Evolutionary conservation across 1,140 invertebrate species (phyloP).

Genomic region (Hyles euphorbiae): DNA sequence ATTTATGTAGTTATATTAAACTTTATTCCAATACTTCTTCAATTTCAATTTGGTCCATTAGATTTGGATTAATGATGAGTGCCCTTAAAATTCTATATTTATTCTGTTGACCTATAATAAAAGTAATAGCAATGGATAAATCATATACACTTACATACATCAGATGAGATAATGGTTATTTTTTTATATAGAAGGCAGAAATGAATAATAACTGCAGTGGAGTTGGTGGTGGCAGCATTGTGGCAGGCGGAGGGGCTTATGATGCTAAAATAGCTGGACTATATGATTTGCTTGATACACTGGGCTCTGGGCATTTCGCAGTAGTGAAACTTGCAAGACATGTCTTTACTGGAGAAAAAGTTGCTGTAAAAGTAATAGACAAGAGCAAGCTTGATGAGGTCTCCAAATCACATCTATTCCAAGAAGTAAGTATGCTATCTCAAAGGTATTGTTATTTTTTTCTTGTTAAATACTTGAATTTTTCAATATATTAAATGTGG

Average conservation of each 20-base stretch:
- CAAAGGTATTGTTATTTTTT: too few species aligned
- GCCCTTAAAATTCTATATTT: too few species aligned
- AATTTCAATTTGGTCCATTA: too few species aligned
- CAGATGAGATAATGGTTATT: neutral
- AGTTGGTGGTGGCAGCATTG: conserved; percentile 42
- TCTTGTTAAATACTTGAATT: conserved; percentile 5
- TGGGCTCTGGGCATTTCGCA: conserved; percentile 97
- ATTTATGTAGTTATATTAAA: too few species aligned
- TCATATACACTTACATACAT: too few species aligned
- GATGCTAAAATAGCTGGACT: conserved; percentile 97
- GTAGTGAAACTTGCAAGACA: conserved; percentile 98
- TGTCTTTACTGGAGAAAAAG: conserved; percentile 99
- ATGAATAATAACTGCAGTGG: conserved; percentile 66
- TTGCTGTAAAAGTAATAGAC: conserved; percentile 97
- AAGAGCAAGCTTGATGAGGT: conserved; percentile 98
- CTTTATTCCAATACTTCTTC: too few species aligned
- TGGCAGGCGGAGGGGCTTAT: conserved; percentile 70
- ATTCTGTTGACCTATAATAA: too few species aligned
- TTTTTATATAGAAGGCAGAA: conserved; percentile 21
- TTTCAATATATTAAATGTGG: conserved; percentile 6
- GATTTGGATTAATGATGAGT: too few species aligned
- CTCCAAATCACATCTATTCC: conserved; percentile 97
- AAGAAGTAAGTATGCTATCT: conserved; percentile 81
- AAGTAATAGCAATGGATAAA: too few species aligned
- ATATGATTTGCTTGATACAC: conserved; percentile 96